phyloP scores from a whole-genome alignment of 2,888 invertebrate species.

The Oeneis ivallda region DNA sequence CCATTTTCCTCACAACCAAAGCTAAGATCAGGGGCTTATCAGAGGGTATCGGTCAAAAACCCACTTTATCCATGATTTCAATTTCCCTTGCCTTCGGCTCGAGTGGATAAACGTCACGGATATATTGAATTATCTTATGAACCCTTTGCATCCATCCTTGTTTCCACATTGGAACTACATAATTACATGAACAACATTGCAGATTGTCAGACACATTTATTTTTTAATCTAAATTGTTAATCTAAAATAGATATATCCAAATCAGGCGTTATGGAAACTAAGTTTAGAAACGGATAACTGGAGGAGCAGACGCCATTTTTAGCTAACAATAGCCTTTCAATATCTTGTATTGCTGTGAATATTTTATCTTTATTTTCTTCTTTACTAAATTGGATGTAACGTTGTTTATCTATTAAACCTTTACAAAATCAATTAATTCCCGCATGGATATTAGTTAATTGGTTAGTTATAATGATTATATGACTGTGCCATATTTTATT shows the following conservation, averaged over 20 bases:
- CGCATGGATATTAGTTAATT: not conserved
- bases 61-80: too few relatives aligned
- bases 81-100: too few relatives aligned
- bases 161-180: not conserved
- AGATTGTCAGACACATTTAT: slow-evolving; percentile 13
- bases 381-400: not conserved
- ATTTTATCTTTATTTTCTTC: not conserved
- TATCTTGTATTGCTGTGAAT: slow-evolving; percentile 6
- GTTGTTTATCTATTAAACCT: not conserved
- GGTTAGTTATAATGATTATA: not conserved
- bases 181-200: not conserved
- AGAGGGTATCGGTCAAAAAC: too few relatives aligned
- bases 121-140: not conserved
- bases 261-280: slow-evolving; percentile 12
- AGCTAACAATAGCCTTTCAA: slow-evolving; percentile 18
- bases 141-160: not conserved
- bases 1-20: too few relatives aligned
- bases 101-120: too few relatives aligned
- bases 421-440: not conserved
- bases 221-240: slow-evolving; percentile 9
- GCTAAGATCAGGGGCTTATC: too few relatives aligned
- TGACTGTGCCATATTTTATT: not conserved
- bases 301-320: slow-evolving; percentile 6
- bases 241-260: slow-evolving; percentile 10
- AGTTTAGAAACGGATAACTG: slow-evolving; percentile 9